Evolutionary conservation across 2,113 vertebrate genomes (phyloP).

Genomic region (Actenoides hombroni): DNA sequence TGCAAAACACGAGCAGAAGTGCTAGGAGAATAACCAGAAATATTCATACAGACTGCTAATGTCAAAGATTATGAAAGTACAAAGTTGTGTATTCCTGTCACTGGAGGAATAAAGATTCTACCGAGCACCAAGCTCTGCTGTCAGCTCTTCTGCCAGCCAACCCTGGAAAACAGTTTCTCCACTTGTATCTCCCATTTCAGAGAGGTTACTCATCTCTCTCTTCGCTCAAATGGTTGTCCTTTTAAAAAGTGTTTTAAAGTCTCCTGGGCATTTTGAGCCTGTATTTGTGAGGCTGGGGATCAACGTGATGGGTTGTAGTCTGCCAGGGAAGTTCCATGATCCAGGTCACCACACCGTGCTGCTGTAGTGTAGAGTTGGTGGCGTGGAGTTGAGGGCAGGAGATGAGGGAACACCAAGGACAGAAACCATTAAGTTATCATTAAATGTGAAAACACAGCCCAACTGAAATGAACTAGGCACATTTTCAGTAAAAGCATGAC

Average conservation of each 20-base stretch:
- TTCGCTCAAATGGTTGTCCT: not conserved
- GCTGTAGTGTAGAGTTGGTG: not conserved
- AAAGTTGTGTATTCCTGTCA: not conserved
- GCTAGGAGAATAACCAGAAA: not conserved
- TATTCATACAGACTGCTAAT: not conserved
- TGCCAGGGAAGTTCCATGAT: not conserved
- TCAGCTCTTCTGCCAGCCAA: not conserved
- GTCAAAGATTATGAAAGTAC: not conserved
- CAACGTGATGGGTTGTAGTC: not conserved
- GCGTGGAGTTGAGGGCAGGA: not conserved
- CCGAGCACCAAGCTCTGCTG: not conserved
- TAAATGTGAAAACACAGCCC: not conserved
- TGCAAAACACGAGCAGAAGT: not conserved
- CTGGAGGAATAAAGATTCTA: not conserved
- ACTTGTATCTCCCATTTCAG: not conserved
- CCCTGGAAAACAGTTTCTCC: not conserved
- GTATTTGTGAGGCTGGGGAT: not conserved
- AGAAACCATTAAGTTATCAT: not conserved
- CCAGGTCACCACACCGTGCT: not conserved
- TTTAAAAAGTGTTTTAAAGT: not conserved
- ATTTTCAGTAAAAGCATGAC: not conserved
- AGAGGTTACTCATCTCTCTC: not conserved
- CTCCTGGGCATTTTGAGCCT: not conserved
- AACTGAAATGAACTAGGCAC: not conserved
- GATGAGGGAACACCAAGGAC: not conserved